phyloP scores from a whole-genome alignment of 2,797 vertebrate species.

The Parauchenoglanis ngamensis region DNA sequence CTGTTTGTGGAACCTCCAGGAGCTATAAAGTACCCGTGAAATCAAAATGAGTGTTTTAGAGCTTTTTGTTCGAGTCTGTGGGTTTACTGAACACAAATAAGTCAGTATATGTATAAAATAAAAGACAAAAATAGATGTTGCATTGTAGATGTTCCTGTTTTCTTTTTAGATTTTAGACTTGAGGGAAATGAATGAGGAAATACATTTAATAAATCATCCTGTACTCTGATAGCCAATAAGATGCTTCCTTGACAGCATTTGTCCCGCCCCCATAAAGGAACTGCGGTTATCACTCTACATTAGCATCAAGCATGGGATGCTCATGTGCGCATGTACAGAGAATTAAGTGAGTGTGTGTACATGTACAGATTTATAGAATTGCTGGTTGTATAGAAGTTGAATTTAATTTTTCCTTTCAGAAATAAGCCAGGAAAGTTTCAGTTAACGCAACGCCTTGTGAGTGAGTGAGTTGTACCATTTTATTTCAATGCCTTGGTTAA shows the following conservation, averaged over 20 bases:
- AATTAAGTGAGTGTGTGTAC: background rate
- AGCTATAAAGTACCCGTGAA: background rate
- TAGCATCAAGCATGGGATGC: background rate
- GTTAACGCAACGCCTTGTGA: background rate
- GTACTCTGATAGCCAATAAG: background rate
- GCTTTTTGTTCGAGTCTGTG: slow-evolving; percentile 35
- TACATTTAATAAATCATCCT: background rate
- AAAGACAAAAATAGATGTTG: background rate
- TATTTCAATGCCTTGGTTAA: background rate
- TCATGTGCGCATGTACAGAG: background rate
- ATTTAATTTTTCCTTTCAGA: background rate
- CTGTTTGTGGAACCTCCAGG: slow-evolving; percentile 35
- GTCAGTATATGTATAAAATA: background rate
- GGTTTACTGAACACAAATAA: background rate
- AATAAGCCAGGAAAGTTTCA: background rate
- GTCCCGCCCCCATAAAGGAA: background rate
- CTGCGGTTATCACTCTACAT: background rate
- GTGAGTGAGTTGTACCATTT: background rate
- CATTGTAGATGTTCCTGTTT: background rate
- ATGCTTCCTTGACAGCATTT: background rate
- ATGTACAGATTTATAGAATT: background rate
- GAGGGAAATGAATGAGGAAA: background rate
- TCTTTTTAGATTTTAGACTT: background rate
- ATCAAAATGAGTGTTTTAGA: background rate
- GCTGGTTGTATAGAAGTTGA: background rate